phyloP scores from a whole-genome alignment of 2,888 invertebrate species.

The Agonopterix heracliana region DNA sequence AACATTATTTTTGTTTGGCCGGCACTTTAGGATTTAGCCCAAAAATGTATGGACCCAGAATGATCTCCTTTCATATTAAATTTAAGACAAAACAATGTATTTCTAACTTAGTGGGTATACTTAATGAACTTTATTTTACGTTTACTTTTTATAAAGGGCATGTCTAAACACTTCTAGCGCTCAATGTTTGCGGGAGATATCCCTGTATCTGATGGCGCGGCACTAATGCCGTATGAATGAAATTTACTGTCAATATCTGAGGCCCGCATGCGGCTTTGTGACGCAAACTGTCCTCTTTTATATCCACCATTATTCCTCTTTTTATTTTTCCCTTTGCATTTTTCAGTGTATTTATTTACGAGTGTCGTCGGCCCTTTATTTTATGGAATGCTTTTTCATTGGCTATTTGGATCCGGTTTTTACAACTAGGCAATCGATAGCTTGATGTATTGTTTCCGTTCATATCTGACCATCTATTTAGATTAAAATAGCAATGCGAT shows the following conservation, averaged over 20 bases:
- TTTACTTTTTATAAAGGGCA: too few relatives aligned
- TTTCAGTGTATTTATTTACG: constrained; percentile 56
- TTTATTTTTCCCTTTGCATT: constrained; percentile 55
- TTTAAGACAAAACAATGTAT: too few relatives aligned
- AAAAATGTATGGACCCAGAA: too few relatives aligned
- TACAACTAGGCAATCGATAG: not conserved
- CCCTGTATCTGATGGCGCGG: constrained; percentile 73
- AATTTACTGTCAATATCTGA: constrained; percentile 77
- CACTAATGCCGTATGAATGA: constrained; percentile 76
- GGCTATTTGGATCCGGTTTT: constrained; percentile 16
- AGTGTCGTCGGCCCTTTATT: constrained; percentile 32
- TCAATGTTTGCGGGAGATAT: constrained; percentile 43
- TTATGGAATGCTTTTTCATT: constrained; percentile 32
- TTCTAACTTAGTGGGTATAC: too few relatives aligned
- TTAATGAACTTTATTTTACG: too few relatives aligned
- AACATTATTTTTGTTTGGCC: too few relatives aligned
- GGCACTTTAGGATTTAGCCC: too few relatives aligned
- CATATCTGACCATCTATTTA: too few relatives aligned
- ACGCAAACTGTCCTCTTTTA: constrained; percentile 72
- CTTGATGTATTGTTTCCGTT: not conserved
- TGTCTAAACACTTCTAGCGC: too few relatives aligned
- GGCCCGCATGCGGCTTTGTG: constrained; percentile 74
- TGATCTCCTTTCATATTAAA: too few relatives aligned
- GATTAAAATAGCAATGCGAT: too few relatives aligned
- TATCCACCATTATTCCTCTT: constrained; percentile 59